Evolutionary conservation across 2,797 vertebrate species (phyloP).

Genomic region (Monodelphis domestica): DNA sequence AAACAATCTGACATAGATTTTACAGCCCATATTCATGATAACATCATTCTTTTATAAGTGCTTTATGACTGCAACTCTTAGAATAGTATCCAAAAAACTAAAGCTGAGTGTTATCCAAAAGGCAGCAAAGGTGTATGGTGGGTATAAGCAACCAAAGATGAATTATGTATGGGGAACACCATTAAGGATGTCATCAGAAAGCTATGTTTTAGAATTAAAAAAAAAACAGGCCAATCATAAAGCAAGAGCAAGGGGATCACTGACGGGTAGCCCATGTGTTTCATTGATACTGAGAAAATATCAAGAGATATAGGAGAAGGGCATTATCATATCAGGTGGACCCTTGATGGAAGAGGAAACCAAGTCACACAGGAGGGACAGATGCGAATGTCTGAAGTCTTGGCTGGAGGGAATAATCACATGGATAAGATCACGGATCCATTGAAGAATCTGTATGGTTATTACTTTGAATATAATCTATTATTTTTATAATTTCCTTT

Average conservation of each 20-base stretch:
- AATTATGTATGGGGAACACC: background rate
- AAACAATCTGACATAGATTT: no score
- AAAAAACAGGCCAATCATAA: background rate
- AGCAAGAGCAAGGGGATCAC: background rate
- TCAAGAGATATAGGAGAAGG: background rate
- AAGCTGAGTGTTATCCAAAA: background rate
- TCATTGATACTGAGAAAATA: background rate
- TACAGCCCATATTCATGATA: no score
- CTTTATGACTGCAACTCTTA: background rate
- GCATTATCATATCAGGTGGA: background rate
- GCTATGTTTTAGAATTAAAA: background rate
- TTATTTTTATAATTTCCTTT: background rate
- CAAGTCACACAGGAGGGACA: background rate
- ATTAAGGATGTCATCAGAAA: background rate
- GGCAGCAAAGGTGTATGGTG: background rate
- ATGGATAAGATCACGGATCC: background rate
- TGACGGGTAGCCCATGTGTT: background rate
- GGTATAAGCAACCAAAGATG: background rate
- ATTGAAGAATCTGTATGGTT: background rate
- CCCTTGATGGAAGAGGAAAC: background rate
- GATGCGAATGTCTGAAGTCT: background rate
- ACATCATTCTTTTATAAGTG: background rate
- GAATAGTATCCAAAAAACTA: background rate
- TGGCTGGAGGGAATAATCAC: background rate
- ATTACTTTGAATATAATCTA: background rate